Percentiles rank a stretch among this genome's conserved stretches.
Conservation (phyloP, 2,888 invertebrate species). For the Uloborus plumipes region DNA sequence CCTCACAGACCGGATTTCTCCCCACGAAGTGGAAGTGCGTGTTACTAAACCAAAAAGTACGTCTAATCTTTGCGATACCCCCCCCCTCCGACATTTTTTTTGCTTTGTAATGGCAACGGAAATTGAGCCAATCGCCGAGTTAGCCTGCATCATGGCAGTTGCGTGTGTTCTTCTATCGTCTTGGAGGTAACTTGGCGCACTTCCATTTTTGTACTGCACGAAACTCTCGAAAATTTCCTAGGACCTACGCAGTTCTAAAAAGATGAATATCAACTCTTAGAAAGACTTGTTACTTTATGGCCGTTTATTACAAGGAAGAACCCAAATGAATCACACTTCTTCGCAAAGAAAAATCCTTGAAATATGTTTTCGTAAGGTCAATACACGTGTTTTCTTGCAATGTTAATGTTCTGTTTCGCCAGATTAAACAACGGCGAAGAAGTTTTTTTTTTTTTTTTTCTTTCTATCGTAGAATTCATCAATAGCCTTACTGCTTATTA, state of each 20-base stretch:
- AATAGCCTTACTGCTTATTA: too few relatives aligned
- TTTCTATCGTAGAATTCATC: too few relatives aligned
- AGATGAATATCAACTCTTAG: too few relatives aligned
- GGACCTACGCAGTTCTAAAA: too few relatives aligned
- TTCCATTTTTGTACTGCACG: constrained; percentile 38
- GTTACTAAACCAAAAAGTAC: constrained; percentile 6
- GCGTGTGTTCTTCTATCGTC: too few relatives aligned
- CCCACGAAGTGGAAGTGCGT: neutral
- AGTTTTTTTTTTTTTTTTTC: too few relatives aligned
- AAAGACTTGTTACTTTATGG: too few relatives aligned
- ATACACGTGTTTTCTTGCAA: neutral
- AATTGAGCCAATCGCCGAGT: constrained; percentile 35
- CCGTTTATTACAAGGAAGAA: too few relatives aligned
- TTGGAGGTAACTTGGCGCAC: constrained; percentile 18
- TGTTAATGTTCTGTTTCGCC: neutral
- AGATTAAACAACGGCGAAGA: too few relatives aligned
- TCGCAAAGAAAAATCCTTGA: too few relatives aligned
- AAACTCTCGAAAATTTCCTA: neutral
- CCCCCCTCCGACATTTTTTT: neutral
- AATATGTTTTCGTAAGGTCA: neutral
- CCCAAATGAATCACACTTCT: too few relatives aligned
- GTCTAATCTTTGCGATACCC: constrained; percentile 25
- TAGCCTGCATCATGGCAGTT: constrained; percentile 5
- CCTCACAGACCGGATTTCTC: constrained; percentile 17
- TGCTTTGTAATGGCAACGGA: constrained; percentile 37